A percentile compares a stretch with the other conserved stretches of the same genome.
Conservation (phyloP, 2,888 invertebrate genomes). For the Lepidocyrtinus sp. region DNA sequence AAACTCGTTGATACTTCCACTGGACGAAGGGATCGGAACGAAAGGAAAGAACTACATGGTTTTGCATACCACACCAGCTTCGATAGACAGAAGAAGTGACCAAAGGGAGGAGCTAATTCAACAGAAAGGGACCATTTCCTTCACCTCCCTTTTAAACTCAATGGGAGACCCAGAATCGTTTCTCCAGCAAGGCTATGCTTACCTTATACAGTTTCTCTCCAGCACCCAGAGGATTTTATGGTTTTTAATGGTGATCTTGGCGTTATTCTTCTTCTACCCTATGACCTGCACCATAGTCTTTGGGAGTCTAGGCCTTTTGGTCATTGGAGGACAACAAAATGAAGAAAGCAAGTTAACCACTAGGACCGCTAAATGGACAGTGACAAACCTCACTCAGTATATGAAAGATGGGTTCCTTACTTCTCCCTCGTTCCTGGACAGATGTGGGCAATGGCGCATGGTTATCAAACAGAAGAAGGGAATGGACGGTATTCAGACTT, state of each 20-base stretch:
- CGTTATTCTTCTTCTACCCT: constrained; percentile 31
- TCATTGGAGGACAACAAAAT: constrained; percentile 19
- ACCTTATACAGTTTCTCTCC: constrained; percentile 27
- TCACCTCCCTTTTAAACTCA: constrained; percentile 1
- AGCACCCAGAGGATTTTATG: constrained; percentile 27
- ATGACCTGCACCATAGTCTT: background rate
- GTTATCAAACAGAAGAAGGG: constrained; percentile 44
- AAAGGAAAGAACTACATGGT: constrained; percentile 30
- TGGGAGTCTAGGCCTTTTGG: background rate
- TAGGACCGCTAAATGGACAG: constrained; percentile 46
- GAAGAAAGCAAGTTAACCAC: constrained; percentile 12
- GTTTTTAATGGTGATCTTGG: background rate
- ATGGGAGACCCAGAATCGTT: constrained; percentile 7
- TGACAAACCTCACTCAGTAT: constrained; percentile 42
- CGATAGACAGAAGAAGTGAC: background rate
- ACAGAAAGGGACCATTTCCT: background rate
- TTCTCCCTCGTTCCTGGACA: constrained; percentile 54
- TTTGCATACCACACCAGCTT: background rate
- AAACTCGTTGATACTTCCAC: background rate
- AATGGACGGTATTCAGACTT: constrained; percentile 53
- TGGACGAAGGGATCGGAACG: background rate
- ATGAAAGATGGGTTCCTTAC: constrained; percentile 52
- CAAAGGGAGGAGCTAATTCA: background rate
- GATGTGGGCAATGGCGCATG: constrained; percentile 53
- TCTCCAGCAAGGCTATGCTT: background rate